A percentile compares a stretch with the other conserved stretches of the same genome.
phyloP scores from a whole-genome alignment of 2,888 invertebrate species.

The Diploptera punctata region DNA sequence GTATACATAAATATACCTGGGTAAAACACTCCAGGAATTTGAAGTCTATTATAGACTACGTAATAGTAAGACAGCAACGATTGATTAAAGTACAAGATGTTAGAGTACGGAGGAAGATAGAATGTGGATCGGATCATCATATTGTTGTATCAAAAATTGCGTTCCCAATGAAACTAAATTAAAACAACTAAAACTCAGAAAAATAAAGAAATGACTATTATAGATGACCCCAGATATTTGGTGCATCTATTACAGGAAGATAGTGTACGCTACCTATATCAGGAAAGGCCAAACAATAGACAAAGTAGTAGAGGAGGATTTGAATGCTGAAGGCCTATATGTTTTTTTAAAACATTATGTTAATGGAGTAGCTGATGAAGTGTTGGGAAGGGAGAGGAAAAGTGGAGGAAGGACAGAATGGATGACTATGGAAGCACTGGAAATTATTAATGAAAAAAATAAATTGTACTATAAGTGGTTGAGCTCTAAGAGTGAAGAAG shows the following conservation, averaged over 20 bases:
- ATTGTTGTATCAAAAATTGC: conserved; percentile 7
- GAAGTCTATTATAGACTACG: neutral
- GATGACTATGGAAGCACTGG: too few relatives aligned
- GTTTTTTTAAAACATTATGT: conserved; percentile 4
- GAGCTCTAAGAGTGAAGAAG: too few relatives aligned
- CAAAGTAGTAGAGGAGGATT: neutral
- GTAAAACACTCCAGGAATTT: neutral
- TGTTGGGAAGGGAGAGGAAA: too few relatives aligned
- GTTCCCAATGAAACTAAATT: neutral
- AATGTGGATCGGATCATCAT: neutral
- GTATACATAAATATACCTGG: conserved; percentile 8
- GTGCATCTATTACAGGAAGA: conserved; percentile 1
- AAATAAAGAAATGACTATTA: neutral
- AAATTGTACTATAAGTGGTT: too few relatives aligned
- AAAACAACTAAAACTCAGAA: neutral
- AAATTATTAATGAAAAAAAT: too few relatives aligned
- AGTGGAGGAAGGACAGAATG: too few relatives aligned
- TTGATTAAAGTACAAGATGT: neutral
- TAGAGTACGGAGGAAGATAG: neutral
- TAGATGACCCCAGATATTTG: neutral
- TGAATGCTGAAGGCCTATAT: neutral
- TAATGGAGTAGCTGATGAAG: neutral
- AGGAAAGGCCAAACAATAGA: neutral
- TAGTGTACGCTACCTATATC: neutral
- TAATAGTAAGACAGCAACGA: neutral